Percentiles rank a stretch among this genome's conserved stretches.
Conservation (phyloP, 2,113 vertebrate species). For the Phaethornis superciliosus region DNA sequence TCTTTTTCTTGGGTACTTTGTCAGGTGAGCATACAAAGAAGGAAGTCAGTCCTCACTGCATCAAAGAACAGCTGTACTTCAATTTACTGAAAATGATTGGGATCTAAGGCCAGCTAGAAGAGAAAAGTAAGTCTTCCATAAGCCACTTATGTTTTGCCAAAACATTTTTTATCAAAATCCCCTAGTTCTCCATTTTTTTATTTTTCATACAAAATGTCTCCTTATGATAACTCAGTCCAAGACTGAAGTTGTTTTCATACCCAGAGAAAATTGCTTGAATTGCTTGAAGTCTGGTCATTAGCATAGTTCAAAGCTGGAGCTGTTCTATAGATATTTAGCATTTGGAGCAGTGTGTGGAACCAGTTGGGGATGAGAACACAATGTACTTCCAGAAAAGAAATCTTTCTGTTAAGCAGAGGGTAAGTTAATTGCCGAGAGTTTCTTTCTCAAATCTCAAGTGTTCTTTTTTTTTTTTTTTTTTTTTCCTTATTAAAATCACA, state of each 20-base stretch:
- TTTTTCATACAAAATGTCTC: neutral
- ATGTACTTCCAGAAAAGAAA: slow-evolving; percentile 19
- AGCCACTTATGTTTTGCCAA: neutral
- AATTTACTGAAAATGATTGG: neutral
- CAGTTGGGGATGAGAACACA: slow-evolving; percentile 22
- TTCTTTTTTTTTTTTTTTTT: neutral
- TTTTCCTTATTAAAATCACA: neutral
- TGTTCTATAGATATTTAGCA: slow-evolving; percentile 51
- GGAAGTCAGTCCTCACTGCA: neutral
- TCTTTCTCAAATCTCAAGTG: neutral
- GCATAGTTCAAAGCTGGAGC: slow-evolving; percentile 32
- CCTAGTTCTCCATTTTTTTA: neutral
- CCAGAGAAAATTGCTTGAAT: slow-evolving; percentile 11
- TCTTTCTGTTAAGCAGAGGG: neutral
- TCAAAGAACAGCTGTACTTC: neutral
- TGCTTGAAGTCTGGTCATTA: slow-evolving; percentile 13
- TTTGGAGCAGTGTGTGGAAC: neutral
- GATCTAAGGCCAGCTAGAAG: neutral
- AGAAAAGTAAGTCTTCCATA: neutral
- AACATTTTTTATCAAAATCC: neutral
- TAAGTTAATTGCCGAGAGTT: slow-evolving; percentile 12
- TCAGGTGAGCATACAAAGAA: neutral
- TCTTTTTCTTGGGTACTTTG: neutral
- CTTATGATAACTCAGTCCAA: neutral
- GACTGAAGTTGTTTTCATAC: slow-evolving; percentile 15